These are phyloP conservation scores for Spialia ferax DNA, from an alignment of 2,888 invertebrate genomes.

Conservation along the genomic window DNA sequence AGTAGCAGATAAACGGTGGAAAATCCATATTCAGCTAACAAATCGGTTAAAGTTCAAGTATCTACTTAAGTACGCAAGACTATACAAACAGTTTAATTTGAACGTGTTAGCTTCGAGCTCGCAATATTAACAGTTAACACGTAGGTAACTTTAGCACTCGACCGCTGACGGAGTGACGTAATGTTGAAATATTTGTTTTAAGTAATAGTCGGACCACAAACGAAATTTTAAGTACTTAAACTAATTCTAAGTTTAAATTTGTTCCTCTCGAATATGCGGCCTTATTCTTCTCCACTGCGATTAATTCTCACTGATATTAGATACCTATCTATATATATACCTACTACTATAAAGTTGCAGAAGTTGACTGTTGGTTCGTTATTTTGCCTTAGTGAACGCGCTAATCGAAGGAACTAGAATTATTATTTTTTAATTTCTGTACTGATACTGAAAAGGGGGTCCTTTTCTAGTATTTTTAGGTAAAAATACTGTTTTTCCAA, in stretches of 20 bases:
- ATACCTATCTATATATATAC: no score
- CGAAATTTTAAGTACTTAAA: neutral
- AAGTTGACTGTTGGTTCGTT: no score
- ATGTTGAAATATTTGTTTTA: conserved; percentile 35
- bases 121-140: conserved; percentile 39
- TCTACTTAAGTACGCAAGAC: conserved; percentile 21
- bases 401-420: no score
- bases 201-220: neutral
- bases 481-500: no score
- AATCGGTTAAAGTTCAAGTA: conserved; percentile 18
- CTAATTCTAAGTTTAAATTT: neutral
- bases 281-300: no score
- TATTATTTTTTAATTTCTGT: no score
- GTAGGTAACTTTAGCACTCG: conserved; percentile 36
- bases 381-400: no score
- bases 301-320: no score
- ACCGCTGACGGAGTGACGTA: conserved; percentile 38
- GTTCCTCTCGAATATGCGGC: no score
- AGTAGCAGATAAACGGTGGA: neutral
- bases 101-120: conserved; percentile 33
- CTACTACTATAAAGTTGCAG: no score
- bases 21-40: conserved; percentile 6
- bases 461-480: no score
- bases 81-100: conserved; percentile 37
- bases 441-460: no score